These are phyloP conservation scores for Pterophyllum scalare DNA, from an alignment of 2,113 vertebrate species.

Conservation along the genomic window DNA sequence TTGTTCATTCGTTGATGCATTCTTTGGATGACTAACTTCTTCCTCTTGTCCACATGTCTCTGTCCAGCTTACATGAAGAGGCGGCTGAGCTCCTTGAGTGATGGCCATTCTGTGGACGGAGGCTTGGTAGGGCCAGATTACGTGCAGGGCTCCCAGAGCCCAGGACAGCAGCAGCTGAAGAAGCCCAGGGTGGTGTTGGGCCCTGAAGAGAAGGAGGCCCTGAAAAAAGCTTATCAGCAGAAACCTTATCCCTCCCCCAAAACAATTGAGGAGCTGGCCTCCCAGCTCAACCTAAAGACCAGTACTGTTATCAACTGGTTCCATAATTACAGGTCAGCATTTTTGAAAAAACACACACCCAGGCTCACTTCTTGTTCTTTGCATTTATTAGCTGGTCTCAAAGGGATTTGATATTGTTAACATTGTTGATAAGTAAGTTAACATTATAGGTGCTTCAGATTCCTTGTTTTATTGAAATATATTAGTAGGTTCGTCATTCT, in stretches of 20 bases:
- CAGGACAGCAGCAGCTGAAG: slow-evolving; percentile 94
- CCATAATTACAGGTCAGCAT: slow-evolving; percentile 96
- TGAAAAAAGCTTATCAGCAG: slow-evolving; percentile 93
- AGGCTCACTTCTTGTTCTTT: neutral
- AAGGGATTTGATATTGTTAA: neutral
- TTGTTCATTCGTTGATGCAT: neutral
- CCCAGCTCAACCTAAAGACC: slow-evolving; percentile 98
- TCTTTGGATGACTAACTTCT: neutral
- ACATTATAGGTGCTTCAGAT: neutral
- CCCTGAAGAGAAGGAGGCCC: slow-evolving; percentile 95
- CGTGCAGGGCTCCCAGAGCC: slow-evolving; percentile 89
- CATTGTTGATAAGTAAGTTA: neutral
- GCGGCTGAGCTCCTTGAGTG: slow-evolving; percentile 93
- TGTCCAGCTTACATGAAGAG: slow-evolving; percentile 94
- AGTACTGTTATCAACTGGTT: slow-evolving; percentile 99
- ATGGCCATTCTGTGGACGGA: slow-evolving; percentile 88
- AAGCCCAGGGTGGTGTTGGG: slow-evolving; percentile 94
- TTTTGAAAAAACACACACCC: neutral
- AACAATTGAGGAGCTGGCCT: slow-evolving; percentile 98
- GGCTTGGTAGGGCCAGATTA: slow-evolving; percentile 85
- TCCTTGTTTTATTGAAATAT: neutral
- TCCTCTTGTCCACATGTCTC: slow-evolving; percentile 7
- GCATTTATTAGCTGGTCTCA: neutral
- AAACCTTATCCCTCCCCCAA: slow-evolving; percentile 97
- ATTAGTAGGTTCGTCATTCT: neutral